Conservation (phyloP, 2,797 vertebrate species). For the Picus viridis region DNA sequence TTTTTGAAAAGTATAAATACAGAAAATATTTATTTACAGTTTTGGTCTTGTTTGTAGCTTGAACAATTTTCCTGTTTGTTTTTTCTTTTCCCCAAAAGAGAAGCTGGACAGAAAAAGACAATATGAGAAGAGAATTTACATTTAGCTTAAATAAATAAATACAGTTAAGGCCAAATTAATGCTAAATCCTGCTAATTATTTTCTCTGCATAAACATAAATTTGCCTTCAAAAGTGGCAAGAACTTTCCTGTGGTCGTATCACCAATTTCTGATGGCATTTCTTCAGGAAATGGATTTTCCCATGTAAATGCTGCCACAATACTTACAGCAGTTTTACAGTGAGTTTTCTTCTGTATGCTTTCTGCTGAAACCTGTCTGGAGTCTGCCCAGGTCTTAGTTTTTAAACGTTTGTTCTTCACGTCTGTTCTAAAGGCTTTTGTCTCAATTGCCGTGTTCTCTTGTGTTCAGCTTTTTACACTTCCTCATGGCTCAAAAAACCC, state of each 20-base stretch:
- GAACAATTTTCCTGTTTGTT: not conserved
- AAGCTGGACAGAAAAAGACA: not conserved
- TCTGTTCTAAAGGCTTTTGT: not conserved
- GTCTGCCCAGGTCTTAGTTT: slow-evolving; percentile 63
- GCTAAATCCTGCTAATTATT: not conserved
- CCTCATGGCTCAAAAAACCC: not conserved
- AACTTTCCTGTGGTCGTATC: not conserved
- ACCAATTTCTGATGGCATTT: not conserved
- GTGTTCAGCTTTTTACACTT: not conserved
- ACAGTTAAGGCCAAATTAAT: not conserved
- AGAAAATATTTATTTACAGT: not conserved
- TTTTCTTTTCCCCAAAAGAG: not conserved
- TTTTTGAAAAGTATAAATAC: not conserved
- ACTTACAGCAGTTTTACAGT: not conserved
- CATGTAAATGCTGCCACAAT: not conserved
- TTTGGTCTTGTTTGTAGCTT: not conserved
- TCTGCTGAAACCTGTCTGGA: slow-evolving; percentile 36
- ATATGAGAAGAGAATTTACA: not conserved
- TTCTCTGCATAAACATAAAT: not conserved
- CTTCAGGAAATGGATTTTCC: not conserved
- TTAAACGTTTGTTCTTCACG: not conserved
- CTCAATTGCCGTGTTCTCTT: not conserved
- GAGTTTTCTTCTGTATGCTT: not conserved
- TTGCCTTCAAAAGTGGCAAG: not conserved
- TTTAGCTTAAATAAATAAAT: not conserved